These are phyloP conservation scores for Spodoptera littoralis DNA, from an alignment of 2,888 invertebrate species.

Conservation along the genomic window DNA sequence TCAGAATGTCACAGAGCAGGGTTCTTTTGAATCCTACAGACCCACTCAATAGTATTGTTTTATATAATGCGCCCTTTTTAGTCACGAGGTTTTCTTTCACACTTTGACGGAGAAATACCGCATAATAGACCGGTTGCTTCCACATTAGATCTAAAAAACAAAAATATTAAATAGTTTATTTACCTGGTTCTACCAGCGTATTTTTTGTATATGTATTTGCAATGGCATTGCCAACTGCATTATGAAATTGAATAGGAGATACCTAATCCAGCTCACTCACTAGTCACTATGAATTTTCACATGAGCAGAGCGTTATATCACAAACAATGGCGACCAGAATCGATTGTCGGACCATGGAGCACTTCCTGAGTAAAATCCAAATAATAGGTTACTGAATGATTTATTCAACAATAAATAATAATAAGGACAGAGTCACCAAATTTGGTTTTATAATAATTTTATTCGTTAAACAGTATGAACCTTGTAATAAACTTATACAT, in stretches of 20 bases:
- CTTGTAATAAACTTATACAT: too few species aligned
- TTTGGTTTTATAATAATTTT: too few species aligned
- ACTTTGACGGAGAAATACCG: too few species aligned
- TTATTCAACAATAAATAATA: constrained; percentile 5
- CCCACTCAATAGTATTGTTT: too few species aligned
- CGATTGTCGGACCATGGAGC: constrained; percentile 53
- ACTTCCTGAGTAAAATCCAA: constrained; percentile 42
- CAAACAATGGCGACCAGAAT: constrained; percentile 66
- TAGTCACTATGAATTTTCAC: constrained; percentile 60
- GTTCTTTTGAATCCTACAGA: too few species aligned
- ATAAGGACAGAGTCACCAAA: too few species aligned
- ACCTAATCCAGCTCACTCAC: constrained; percentile 40
- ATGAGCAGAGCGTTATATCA: constrained; percentile 53
- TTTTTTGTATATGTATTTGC: constrained; percentile 10
- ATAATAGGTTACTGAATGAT: constrained; percentile 12
- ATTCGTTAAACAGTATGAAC: too few species aligned
- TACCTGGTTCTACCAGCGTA: constrained; percentile 15
- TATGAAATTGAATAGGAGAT: constrained; percentile 44
- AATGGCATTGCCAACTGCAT: constrained; percentile 17
- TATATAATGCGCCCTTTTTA: too few species aligned
- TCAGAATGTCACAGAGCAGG: too few species aligned
- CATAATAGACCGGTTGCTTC: too few species aligned
- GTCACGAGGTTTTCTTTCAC: too few species aligned
- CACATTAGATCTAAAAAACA: too few species aligned
- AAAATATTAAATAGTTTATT: background rate